phyloP scores from a whole-genome alignment of 2,113 vertebrate genomes.

The Crotalus helleri region DNA sequence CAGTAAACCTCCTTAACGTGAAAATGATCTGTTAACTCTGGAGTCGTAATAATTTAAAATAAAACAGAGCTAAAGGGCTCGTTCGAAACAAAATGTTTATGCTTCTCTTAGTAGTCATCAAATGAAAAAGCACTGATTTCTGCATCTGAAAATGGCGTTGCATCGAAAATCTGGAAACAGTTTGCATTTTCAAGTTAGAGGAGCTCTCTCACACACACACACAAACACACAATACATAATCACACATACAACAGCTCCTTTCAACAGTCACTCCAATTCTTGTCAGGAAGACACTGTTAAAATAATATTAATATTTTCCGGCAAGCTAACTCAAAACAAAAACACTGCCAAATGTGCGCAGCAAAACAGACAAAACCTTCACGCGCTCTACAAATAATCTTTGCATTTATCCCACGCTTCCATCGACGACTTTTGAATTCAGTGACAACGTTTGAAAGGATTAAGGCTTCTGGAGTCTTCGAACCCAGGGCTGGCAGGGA shows the following conservation, averaged over 20 bases:
- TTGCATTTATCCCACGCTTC: slow-evolving; percentile 4
- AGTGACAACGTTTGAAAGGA: slow-evolving; percentile 21
- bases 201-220: not conserved
- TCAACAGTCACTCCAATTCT: not conserved
- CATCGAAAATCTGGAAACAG: slow-evolving; percentile 26
- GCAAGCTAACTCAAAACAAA: not conserved
- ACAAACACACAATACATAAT: not conserved
- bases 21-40: not conserved
- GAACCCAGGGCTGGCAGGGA: slow-evolving; percentile 17
- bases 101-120: not conserved
- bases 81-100: not conserved
- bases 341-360: not conserved
- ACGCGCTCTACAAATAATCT: slow-evolving; percentile 36
- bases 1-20: not conserved
- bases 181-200: slow-evolving; percentile 35
- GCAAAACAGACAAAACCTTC: slow-evolving; percentile 25
- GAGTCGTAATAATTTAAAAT: not conserved
- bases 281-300: not conserved
- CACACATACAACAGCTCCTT: not conserved
- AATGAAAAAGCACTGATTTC: slow-evolving; percentile 4
- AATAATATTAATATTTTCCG: not conserved
- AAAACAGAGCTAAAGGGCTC: not conserved
- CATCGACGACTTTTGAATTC: not conserved
- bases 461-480: slow-evolving; percentile 42
- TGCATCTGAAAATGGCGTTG: slow-evolving; percentile 14